phyloP scores from a whole-genome alignment of 1,140 invertebrate species.

The Stegodyphus mimosarum region DNA sequence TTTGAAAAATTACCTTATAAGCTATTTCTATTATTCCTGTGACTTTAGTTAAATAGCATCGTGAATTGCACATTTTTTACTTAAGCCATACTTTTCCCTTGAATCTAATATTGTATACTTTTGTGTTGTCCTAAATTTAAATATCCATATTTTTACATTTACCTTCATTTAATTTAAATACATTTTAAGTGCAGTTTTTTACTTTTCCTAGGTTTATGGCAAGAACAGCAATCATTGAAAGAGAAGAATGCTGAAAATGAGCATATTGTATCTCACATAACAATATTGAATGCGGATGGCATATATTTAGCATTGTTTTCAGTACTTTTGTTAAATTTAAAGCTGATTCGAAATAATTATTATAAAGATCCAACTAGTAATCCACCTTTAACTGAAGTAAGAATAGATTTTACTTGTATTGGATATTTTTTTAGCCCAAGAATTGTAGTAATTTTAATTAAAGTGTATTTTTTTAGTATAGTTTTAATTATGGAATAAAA shows the following conservation, averaged over 20 bases:
- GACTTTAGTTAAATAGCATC: too few relatives aligned
- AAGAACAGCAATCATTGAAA: conserved; percentile 54
- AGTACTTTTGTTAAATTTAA: conserved; percentile 83
- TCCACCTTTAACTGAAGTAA: conserved; percentile 55
- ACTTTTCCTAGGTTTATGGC: conserved; percentile 66
- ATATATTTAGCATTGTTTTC: conserved; percentile 91
- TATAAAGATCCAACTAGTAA: conserved; percentile 8
- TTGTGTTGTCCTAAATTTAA: too few relatives aligned
- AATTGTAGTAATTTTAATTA: too few relatives aligned
- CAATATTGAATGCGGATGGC: conserved; percentile 94
- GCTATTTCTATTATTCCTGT: too few relatives aligned
- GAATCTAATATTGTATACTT: too few relatives aligned
- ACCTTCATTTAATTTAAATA: not conserved
- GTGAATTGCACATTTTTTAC: too few relatives aligned
- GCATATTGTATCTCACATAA: conserved; percentile 66
- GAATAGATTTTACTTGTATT: not conserved
- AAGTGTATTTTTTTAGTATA: not conserved
- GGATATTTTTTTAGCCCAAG: not conserved
- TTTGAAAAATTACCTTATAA: too few relatives aligned
- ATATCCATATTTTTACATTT: not conserved
- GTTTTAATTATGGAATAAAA: conserved; percentile 1
- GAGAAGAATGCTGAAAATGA: conserved; percentile 24
- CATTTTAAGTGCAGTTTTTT: conserved; percentile 6
- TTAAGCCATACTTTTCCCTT: too few relatives aligned
- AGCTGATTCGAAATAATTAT: conserved; percentile 80